Base-by-base conservation (phyloP, 1,140 invertebrate genomes). In the Dinoponera quadriceps region DNA sequence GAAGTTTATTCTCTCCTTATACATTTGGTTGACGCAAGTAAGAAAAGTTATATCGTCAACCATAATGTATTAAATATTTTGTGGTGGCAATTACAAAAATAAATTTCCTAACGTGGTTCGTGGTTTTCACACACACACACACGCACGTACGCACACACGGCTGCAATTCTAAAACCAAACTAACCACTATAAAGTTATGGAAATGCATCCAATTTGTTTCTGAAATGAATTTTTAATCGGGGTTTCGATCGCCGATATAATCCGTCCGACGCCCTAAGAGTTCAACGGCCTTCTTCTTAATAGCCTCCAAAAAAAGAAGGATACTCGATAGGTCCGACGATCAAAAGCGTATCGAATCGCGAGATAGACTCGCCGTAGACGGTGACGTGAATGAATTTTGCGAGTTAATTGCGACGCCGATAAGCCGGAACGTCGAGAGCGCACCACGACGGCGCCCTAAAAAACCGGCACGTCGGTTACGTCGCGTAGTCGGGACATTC, bases 151-250 rank as follows among this genome's bases (percentile, higher is more conserved):
- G n/a, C n/a, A n/a, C n/a, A n/a, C n/a, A n/a, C n/a, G n/a, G 7
- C 33, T 33, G 20, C 2, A 7, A 55, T 1, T 22, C 3, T 38
- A 71, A 20, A 71, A 4, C 0, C 14, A 18, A 55, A 57, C 25
- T 18, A 57, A 38, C 14, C 33, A 38, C 33, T 25, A 25, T 29
- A 9, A 27, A 22, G 48, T 20, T 7, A 22, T 25, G 7, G 59
- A 14, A 14, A n/a, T 33, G 9, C 3, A n/a, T 13, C 9, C 22
- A 63, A 29, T 63, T 63, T 13, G 20, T 44, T 9, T 9, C 2
- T 27, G 33, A 74, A 20, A 74, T 1, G 62, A 20, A 49, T 63
- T 20, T 73, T 73, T 59, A 73, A 73, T 73, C 1, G 18, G 20
- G 13, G 16, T 59, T 38, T 65, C 51, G 49, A 33, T 27, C 18